Percentiles rank a stretch among this genome's conserved stretches.
Evolutionary conservation across 1,140 invertebrate species (phyloP).

Genomic region (Bombus consobrinus): DNA sequence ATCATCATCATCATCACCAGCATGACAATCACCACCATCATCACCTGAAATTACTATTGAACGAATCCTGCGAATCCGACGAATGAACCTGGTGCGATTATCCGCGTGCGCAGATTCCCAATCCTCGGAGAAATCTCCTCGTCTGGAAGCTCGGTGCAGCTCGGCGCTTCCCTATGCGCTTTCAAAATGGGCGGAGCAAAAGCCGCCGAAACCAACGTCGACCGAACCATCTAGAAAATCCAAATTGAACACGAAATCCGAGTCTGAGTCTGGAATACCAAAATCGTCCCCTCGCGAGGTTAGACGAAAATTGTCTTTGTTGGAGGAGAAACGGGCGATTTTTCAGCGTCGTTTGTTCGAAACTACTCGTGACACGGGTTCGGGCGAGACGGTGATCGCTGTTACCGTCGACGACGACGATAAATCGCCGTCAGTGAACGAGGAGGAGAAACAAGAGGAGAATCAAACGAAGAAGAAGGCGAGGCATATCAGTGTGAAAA

Average conservation of each 20-base stretch:
- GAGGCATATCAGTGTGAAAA: constrained; percentile 77
- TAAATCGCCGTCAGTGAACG: not conserved
- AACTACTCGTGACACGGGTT: constrained; percentile 59
- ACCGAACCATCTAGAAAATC: constrained; percentile 31
- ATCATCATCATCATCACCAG: not conserved
- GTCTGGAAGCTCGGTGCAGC: constrained; percentile 39
- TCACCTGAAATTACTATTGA: not conserved
- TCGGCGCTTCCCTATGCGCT: constrained; percentile 72
- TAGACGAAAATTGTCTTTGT: constrained; percentile 69
- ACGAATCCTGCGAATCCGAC: not conserved
- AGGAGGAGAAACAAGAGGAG: constrained; percentile 17
- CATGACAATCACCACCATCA: not conserved
- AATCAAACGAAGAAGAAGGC: constrained; percentile 65
- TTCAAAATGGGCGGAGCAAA: constrained; percentile 73
- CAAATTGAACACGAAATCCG: constrained; percentile 63
- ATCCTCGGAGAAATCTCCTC: constrained; percentile 5
- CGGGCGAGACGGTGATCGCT: constrained; percentile 70
- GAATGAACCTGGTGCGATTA: not conserved
- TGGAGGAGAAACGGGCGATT: constrained; percentile 75
- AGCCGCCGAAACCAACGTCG: not conserved
- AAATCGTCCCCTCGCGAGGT: constrained; percentile 70
- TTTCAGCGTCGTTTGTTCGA: constrained; percentile 75
- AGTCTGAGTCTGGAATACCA: constrained; percentile 67
- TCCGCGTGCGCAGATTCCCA: constrained; percentile 21
- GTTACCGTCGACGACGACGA: constrained; percentile 56